A percentile compares a stretch with the other conserved stretches of the same genome.
phyloP scores from a whole-genome alignment of 2,797 vertebrate genomes.

The Amblyraja radiata region DNA sequence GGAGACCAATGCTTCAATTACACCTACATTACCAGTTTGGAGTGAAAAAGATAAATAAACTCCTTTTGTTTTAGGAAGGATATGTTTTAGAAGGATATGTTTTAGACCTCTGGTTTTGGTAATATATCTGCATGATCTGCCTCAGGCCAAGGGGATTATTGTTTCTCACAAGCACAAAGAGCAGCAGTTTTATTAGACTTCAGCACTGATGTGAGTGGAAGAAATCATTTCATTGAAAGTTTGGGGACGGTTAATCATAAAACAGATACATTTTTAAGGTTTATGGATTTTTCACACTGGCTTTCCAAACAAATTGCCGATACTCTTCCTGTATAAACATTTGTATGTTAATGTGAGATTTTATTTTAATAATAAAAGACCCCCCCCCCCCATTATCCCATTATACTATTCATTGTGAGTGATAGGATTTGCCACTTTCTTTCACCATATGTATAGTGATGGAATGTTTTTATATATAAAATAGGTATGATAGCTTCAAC shows the following conservation, averaged over 20 bases:
- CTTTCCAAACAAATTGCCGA: background rate
- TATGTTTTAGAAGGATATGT: background rate
- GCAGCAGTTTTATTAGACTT: background rate
- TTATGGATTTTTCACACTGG: background rate
- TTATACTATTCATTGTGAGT: background rate
- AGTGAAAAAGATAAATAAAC: constrained; percentile 16
- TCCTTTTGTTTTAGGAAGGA: background rate
- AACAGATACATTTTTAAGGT: background rate
- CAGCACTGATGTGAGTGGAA: background rate
- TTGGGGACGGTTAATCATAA: no score
- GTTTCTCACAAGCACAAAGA: background rate
- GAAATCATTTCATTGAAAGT: no score
- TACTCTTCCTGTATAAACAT: background rate
- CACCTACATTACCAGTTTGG: constrained; percentile 24
- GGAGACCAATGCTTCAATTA: background rate
- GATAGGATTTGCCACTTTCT: background rate
- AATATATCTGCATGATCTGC: background rate
- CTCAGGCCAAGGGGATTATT: background rate
- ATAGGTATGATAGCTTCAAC: background rate
- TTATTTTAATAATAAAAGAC: background rate
- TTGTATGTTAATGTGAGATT: background rate
- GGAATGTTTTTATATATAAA: background rate
- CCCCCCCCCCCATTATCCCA: background rate
- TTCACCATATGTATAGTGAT: background rate
- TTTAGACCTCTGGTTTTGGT: background rate